Evolutionary conservation across 2,888 invertebrate genomes (phyloP), one percentile per base, ranked within the genome.

Genomic region (Yponomeuta evonymella): DNA sequence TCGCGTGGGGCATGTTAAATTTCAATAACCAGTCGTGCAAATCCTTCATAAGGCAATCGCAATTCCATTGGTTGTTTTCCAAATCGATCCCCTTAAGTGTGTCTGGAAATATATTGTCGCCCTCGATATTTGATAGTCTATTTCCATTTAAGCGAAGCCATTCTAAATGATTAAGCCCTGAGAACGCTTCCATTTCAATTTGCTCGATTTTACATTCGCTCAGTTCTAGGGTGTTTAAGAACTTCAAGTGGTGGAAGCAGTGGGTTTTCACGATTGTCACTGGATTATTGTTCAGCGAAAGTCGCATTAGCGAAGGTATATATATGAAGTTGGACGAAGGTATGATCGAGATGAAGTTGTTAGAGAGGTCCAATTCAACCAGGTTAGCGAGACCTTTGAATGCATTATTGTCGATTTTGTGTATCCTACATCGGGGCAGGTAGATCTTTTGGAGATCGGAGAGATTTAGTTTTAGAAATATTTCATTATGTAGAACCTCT

Each of bases 361-460:
- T 95, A 66, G 96, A 96, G 70, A 98, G 92, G 89, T 98, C 98
- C 77, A 98, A 91, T 86, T 98, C 98, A 30, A 98, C 97, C 69
- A 98, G 93, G 85, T 98, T 97, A 36, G 96, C 95, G 71, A 98
- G 92, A 10, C 97, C 97, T 72, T 95, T 94, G 85, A 98, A 97
- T 43, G 97, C 96, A 77, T 95, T 94, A 78, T 95, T 94, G 79
- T 97, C 96, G 79, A 98, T 95, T 80, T 94, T 94, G 78, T 94
- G 95, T 78, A 98, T 93, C 77, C 95, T 94, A 84, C 97, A 97
- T 79, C 95, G 94, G 72, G 95, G 94, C 75, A 98, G 87, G 85
- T 95, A 97, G 77, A 98, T 96, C 85, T 96, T 96, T 87, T 98
- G 98, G 74, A 98, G 92, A 89, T 98, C 97, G 74, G 96, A 94